Percentiles rank a stretch among this genome's conserved stretches.
Evolutionary conservation across 1,140 invertebrate genomes (phyloP).

Genomic region (Lordiphosa stackelbergi): DNA sequence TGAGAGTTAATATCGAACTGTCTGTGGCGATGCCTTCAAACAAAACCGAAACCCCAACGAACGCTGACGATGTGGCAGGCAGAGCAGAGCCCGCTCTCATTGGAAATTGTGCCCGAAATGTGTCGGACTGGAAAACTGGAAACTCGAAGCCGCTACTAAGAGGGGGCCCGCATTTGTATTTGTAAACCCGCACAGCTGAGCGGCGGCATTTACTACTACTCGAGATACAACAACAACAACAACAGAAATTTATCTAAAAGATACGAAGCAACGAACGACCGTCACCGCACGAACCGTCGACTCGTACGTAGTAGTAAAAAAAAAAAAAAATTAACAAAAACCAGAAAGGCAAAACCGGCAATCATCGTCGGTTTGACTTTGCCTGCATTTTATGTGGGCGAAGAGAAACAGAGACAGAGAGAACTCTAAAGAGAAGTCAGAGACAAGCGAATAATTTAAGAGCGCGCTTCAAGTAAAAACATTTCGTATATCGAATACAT

Average conservation of each 20-base stretch:
- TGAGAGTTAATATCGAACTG: slow-evolving; percentile 68
- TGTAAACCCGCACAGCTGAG: slow-evolving; percentile 59
- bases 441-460: no score
- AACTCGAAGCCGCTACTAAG: slow-evolving; percentile 2
- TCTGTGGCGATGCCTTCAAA: slow-evolving; percentile 38
- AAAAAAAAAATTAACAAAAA: slow-evolving; percentile 39
- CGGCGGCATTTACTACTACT: slow-evolving; percentile 55
- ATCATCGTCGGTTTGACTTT: slow-evolving; percentile 16
- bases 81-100: slow-evolving; percentile 6
- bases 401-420: slow-evolving; percentile 16
- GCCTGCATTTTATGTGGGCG: slow-evolving; percentile 41
- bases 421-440: no score
- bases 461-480: no score
- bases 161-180: slow-evolving; percentile 7
- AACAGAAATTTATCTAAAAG: slow-evolving; percentile 61
- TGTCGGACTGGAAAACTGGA: slow-evolving; percentile 7
- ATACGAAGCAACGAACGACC: slow-evolving; percentile 46
- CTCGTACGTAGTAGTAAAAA: slow-evolving; percentile 23
- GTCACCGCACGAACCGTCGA: slow-evolving; percentile 16
- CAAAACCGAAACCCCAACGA: slow-evolving; percentile 9
- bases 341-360: slow-evolving; percentile 36
- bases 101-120: background rate
- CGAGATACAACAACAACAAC: slow-evolving; percentile 16
- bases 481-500: no score
- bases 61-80: slow-evolving; percentile 7